A percentile compares a stretch with the other conserved stretches of the same genome.
phyloP scores from a whole-genome alignment of 2,888 invertebrate genomes.

The Metellina segmentata region DNA sequence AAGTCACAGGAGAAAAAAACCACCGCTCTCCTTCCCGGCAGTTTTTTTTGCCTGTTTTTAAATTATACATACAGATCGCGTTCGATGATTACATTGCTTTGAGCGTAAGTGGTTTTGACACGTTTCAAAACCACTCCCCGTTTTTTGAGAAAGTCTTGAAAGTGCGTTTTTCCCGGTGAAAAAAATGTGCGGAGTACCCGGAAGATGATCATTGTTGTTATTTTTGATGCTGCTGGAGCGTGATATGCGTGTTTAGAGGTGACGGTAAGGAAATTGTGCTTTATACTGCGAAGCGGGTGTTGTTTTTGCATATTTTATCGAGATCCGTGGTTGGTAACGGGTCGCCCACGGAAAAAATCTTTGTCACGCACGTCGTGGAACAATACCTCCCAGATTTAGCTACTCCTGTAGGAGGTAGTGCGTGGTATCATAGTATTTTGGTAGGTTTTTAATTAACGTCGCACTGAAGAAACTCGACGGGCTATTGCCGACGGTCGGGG shows the following conservation, averaged over 20 bases:
- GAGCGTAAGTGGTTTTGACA: neutral
- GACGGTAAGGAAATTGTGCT: neutral
- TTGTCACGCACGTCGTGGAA: no score
- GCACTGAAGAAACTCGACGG: no score
- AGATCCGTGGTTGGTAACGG: no score
- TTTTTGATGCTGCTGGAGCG: neutral
- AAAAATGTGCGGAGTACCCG: neutral
- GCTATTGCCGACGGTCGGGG: no score
- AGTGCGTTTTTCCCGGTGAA: neutral
- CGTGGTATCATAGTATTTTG: no score
- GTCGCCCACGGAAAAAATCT: no score
- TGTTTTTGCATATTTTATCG: no score
- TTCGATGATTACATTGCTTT: neutral
- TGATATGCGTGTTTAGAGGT: neutral
- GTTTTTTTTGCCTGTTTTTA: neutral
- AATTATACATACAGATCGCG: constrained; percentile 16
- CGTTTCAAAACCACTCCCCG: neutral
- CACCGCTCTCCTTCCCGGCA: neutral
- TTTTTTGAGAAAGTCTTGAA: neutral
- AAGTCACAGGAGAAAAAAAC: neutral
- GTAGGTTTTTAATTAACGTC: no score
- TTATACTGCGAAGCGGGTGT: neutral
- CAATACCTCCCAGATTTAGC: no score
- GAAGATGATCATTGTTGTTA: neutral
- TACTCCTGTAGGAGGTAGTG: no score